Evolutionary conservation across 2,888 invertebrate genomes (phyloP).

Genomic region (Phengaris arion): DNA sequence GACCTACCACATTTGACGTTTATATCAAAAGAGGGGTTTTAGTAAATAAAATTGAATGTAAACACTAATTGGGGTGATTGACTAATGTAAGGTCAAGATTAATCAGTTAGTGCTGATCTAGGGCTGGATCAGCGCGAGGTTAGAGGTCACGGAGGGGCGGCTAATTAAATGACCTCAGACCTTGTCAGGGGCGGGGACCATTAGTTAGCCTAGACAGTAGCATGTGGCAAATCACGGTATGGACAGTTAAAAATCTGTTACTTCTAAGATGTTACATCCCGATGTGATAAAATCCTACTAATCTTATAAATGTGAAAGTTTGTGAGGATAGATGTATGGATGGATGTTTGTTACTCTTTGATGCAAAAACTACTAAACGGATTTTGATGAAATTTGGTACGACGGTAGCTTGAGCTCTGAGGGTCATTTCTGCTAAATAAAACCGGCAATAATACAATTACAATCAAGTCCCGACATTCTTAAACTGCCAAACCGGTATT

Average conservation of each 20-base stretch:
- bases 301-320: too few relatives aligned
- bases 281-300: too few relatives aligned
- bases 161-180: conserved; percentile 25
- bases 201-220: conserved; percentile 17
- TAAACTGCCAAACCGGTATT: too few relatives aligned
- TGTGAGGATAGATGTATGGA: too few relatives aligned
- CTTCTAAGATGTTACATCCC: too few relatives aligned
- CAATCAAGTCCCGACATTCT: too few relatives aligned
- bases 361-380: too few relatives aligned
- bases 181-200: conserved; percentile 26
- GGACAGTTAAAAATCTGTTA: not conserved
- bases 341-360: too few relatives aligned
- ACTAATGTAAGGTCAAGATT: not conserved
- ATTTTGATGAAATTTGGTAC: too few relatives aligned
- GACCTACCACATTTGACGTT: not conserved
- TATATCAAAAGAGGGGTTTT: not conserved
- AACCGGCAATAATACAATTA: too few relatives aligned
- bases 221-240: not conserved
- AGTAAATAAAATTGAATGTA: not conserved
- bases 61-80: not conserved
- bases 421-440: too few relatives aligned
- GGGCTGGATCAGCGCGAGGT: conserved; percentile 2
- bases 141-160: conserved; percentile 6
- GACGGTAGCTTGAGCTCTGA: too few relatives aligned
- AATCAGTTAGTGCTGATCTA: conserved; percentile 20